Evolutionary conservation across 2,888 invertebrate genomes (phyloP), one percentile per base, ranked within the genome.

Genomic region (Dicycla oo): DNA sequence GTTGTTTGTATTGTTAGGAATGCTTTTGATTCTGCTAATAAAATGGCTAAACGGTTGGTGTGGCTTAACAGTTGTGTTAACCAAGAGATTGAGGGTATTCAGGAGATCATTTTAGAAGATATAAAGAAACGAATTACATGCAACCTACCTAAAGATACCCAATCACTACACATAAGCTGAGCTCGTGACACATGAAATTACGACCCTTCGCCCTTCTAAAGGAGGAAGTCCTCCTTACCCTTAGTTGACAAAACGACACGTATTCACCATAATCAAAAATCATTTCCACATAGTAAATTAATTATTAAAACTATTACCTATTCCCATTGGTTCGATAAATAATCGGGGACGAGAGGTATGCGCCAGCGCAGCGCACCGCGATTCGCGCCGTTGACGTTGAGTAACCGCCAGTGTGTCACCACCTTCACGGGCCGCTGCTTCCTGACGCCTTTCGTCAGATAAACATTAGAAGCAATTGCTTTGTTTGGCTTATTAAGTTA

Each of bases 401-500:
- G 90, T 90, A 93, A 93, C 84, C 86, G 81, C 82, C 83, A 86
- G 87, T 88, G 87, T 88, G 91, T 91, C 91, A 86, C 92, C 91
- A 91, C 91, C 91, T 93, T 92, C 92, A 92, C 88, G 91, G 88
- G 83, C 87, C 86, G 88, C 75, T 86, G 88, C 87, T 81, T 83
- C 80, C 80, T 81, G 73, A 85, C 82, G 83, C 84, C 77, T 84
- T 81, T 84, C 83, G 68, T 80, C 81, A 74, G 81, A 86, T 84
- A 79, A 87, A 77, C 80, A 73, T 73, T 80, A 83, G 70, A 79
- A 77, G 75, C 85, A 85, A 84, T 81, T 82, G 81, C 81, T 83
- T 84, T 81, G 80, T 80, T 86, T 81, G 73, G 69, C 78, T 82
- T 75, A 82, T 84, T 76, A 78, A 82, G 67, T 84, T 84, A 75